phyloP scores from a whole-genome alignment of 2,888 invertebrate genomes.

The Epistrophella euchroma region DNA sequence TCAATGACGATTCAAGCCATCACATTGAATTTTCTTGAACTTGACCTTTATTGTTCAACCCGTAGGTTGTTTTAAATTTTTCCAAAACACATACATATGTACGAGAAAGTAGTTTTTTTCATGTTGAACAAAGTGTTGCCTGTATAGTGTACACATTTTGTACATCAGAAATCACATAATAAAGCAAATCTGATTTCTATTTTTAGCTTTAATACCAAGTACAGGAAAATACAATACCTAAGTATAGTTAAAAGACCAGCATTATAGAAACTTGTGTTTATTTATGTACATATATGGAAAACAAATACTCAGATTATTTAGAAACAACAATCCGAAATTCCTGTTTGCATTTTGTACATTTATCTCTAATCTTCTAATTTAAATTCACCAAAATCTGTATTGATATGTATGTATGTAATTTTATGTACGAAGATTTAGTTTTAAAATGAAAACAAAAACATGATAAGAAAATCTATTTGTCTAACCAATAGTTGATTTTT shows the following conservation, averaged over 20 bases:
- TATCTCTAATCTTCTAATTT: not conserved
- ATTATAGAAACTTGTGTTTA: not conserved
- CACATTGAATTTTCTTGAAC: slow-evolving; percentile 2
- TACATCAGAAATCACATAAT: not conserved
- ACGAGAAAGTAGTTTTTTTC: too few relatives aligned
- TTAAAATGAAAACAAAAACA: too few relatives aligned
- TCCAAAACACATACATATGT: not conserved
- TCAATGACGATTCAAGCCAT: not conserved
- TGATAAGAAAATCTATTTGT: too few relatives aligned
- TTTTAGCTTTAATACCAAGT: not conserved
- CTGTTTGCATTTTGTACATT: not conserved
- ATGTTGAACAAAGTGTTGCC: too few relatives aligned
- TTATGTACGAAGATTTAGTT: too few relatives aligned
- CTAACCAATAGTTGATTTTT: too few relatives aligned
- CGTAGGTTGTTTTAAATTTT: not conserved
- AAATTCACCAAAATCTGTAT: not conserved
- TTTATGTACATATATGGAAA: not conserved
- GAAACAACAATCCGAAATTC: not conserved
- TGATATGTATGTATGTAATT: not conserved
- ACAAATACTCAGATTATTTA: not conserved
- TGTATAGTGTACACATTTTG: too few relatives aligned
- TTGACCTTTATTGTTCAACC: not conserved
- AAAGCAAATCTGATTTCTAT: not conserved
- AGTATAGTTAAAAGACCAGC: not conserved
- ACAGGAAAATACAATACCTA: too few relatives aligned